Evolutionary conservation across 2,113 vertebrate genomes (phyloP).

Genomic region (Pomatorhinus ruficollis): DNA sequence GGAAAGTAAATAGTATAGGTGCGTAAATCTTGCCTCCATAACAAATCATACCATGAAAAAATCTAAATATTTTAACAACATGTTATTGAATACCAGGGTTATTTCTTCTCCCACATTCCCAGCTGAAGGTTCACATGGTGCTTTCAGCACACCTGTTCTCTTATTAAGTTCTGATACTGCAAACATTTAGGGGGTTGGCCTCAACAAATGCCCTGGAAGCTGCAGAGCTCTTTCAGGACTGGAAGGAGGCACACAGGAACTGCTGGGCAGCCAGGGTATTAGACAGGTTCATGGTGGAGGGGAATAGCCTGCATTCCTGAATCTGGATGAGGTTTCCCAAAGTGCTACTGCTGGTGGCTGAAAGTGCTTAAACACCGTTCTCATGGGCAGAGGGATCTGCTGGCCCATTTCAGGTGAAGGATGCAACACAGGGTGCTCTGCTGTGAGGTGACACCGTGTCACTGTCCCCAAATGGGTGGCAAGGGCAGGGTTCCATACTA

Average conservation of each 20-base stretch:
- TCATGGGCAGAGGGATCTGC: not conserved
- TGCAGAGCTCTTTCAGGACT: not conserved
- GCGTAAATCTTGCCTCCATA: not conserved
- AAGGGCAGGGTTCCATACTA: not conserved
- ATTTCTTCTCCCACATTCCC: not conserved
- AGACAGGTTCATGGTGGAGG: rapidly evolving
- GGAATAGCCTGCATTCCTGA: not conserved
- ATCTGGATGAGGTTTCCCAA: not conserved
- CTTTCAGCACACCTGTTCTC: not conserved
- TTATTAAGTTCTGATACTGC: not conserved
- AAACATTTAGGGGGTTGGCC: not conserved
- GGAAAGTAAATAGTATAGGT: not conserved
- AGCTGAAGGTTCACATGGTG: not conserved
- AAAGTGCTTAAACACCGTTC: rapidly evolving
- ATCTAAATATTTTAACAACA: not conserved
- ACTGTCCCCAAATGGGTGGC: not conserved
- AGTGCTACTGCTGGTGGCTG: not conserved
- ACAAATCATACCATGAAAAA: not conserved
- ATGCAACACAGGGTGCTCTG: not conserved
- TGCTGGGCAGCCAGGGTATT: not conserved
- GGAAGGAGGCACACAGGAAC: not conserved
- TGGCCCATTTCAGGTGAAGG: not conserved
- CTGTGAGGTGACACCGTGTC: not conserved
- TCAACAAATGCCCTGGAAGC: not conserved
- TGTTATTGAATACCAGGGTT: not conserved